A percentile compares a stretch with the other conserved stretches of the same genome.
Conservation (phyloP, 2,797 vertebrate genomes). For the Sebastes elongatus region DNA sequence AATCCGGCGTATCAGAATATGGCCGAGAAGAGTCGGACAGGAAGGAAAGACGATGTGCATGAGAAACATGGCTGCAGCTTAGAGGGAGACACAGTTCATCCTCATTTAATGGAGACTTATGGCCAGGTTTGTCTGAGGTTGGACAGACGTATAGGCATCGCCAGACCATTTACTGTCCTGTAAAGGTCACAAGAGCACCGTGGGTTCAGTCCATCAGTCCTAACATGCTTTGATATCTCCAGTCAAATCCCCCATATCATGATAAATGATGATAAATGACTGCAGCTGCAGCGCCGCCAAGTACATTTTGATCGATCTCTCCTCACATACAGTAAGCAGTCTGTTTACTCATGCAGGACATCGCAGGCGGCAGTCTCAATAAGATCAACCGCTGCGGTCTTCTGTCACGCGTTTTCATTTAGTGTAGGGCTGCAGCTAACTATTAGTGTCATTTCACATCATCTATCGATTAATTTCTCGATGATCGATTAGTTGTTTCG, state of each 20-base stretch:
- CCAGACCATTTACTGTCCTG: slow-evolving; percentile 30
- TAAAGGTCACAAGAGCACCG: slow-evolving; percentile 52
- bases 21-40: neutral
- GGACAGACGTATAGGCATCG: slow-evolving; percentile 10
- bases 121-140: slow-evolving; percentile 17
- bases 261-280: slow-evolving; percentile 52
- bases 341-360: neutral
- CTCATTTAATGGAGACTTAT: slow-evolving; percentile 42
- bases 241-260: slow-evolving; percentile 17
- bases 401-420: neutral
- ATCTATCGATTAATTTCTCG: too few relatives aligned
- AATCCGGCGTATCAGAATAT: neutral
- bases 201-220: slow-evolving; percentile 44
- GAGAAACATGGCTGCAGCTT: neutral
- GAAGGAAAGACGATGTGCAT: neutral
- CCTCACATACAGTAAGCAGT: neutral
- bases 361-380: neutral
- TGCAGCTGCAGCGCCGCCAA: neutral
- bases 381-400: neutral
- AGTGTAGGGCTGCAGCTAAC: neutral
- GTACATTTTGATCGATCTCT: slow-evolving; percentile 31
- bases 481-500: too few relatives aligned
- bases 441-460: too few relatives aligned
- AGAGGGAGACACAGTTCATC: slow-evolving; percentile 1
- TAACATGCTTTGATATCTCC: slow-evolving; percentile 29